phyloP scores from a whole-genome alignment of 2,113 vertebrate genomes.

The Corydoras maculifer region DNA sequence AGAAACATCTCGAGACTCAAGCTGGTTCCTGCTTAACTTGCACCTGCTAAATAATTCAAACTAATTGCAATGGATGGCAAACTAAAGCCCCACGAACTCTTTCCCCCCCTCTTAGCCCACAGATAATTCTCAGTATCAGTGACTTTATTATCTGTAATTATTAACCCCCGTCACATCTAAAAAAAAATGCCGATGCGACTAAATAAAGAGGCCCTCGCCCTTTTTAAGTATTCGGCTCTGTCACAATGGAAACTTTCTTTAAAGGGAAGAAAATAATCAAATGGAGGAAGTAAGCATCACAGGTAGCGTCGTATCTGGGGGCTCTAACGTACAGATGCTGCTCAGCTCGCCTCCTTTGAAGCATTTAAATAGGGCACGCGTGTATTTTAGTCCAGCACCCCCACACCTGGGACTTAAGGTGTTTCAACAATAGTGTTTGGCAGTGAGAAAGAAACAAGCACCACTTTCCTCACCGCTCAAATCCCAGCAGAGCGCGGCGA shows the following conservation, averaged over 20 bases:
- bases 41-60: too few relatives aligned
- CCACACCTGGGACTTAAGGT: slow-evolving; percentile 73
- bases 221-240: slow-evolving; percentile 27
- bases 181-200: slow-evolving; percentile 9
- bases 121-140: too few relatives aligned
- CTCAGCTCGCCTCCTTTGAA: slow-evolving; percentile 40
- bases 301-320: slow-evolving; percentile 39
- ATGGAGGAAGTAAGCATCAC: slow-evolving; percentile 34
- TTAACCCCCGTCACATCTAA: slow-evolving; percentile 8
- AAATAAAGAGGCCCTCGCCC: neutral
- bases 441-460: slow-evolving; percentile 51
- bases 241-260: slow-evolving; percentile 32
- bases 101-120: too few relatives aligned
- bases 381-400: slow-evolving; percentile 64
- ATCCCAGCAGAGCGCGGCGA: slow-evolving; percentile 74
- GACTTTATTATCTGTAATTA: slow-evolving; percentile 6
- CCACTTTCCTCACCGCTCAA: slow-evolving; percentile 62
- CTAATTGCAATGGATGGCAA: too few relatives aligned
- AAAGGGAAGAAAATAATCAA: slow-evolving; percentile 24
- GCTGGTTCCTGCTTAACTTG: too few relatives aligned
- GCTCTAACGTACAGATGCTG: slow-evolving; percentile 42
- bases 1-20: too few relatives aligned
- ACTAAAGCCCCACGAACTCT: too few relatives aligned
- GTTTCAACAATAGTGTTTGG: slow-evolving; percentile 69
- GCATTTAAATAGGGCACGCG: slow-evolving; percentile 74